Base-by-base conservation (phyloP, 2,113 vertebrate genomes). In the Pleuronectes platessa region DNA sequence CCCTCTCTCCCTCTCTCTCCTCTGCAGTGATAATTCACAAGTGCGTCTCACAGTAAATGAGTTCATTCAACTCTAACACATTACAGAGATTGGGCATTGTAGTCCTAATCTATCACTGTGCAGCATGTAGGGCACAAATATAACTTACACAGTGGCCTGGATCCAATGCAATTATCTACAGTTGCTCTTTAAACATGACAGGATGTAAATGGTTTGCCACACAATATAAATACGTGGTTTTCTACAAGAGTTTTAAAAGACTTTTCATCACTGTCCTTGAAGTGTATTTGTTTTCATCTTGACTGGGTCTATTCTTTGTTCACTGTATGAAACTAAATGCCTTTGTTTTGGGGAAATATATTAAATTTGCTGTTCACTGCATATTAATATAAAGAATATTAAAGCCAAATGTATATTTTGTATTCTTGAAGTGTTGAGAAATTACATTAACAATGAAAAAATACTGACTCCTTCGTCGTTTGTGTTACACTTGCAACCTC, bases 141-240 rank as follows among this genome's bases (percentile, higher is more conserved):
- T 87, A 85, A 84, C 66, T 82, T 85, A 85, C 72, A 82, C 61
- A 82, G 74, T 80, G 86, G 79, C 70, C 71, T 82, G 79, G 64
- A 81, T 76, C 82, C 78, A 77, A 78, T 61, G 73, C 75, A 69
- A 76, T 90, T 90, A 89, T 90, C 65, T 75, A 73, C 75, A 66
- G 58, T 73, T 85, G 86, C 86, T 89, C 84, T 90, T 87, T 86
- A 85, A 88, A 74, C 53, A 77, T 85, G 82, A 75, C 87, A 82
- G 6, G 7, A 47, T 88, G 65, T 85, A 87, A 91, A 93, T 91
- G 68, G 60, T 74, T 78, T 84, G 78, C 62, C 35, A 12, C 64
- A 61, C 81, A 83, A 71, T 40, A 79, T 7, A 23, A 11, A 86
- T 88, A 74, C 74, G 23, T 70, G 23, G 75, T 35, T 54, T 42